These are phyloP conservation scores for Rhopalosiphum nymphaeae DNA, from an alignment of 2,888 invertebrate genomes.

Conservation along the genomic window DNA sequence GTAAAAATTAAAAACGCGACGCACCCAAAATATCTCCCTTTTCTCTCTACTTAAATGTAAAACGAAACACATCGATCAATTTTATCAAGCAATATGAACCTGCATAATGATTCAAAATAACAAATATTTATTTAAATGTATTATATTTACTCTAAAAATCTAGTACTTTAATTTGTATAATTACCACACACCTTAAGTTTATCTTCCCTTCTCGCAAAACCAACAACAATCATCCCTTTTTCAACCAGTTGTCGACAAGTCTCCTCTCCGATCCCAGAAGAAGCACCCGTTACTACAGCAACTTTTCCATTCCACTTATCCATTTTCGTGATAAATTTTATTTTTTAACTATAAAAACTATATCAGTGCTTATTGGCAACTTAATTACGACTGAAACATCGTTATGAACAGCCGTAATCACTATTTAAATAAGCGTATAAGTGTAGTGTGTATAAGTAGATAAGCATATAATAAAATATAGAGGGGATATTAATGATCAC, in stretches of 20 bases:
- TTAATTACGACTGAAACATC: not conserved
- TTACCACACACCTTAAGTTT: constrained; percentile 19
- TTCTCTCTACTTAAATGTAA: not conserved
- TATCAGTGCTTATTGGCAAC: not conserved
- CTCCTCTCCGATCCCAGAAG: constrained; percentile 54
- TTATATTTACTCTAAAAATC: too few species aligned
- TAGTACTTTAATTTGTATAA: not conserved
- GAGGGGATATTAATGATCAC: not conserved
- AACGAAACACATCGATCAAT: too few species aligned
- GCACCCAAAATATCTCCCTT: not conserved
- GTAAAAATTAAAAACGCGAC: not conserved
- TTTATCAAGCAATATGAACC: too few species aligned
- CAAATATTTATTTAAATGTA: too few species aligned
- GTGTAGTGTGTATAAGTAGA: not conserved
- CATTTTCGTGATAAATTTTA: constrained; percentile 41
- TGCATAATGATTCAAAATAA: too few species aligned
- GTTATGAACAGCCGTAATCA: not conserved
- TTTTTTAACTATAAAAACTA: not conserved
- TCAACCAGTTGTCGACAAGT: constrained; percentile 31
- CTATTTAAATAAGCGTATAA: not conserved
- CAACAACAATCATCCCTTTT: constrained; percentile 53
- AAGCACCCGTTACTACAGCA: constrained; percentile 61
- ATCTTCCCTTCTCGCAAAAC: constrained; percentile 51
- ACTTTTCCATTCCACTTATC: constrained; percentile 60
- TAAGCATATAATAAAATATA: not conserved